Evolutionary conservation across 2,113 vertebrate genomes (phyloP).

Genomic region (Meleagris gallopavo): DNA sequence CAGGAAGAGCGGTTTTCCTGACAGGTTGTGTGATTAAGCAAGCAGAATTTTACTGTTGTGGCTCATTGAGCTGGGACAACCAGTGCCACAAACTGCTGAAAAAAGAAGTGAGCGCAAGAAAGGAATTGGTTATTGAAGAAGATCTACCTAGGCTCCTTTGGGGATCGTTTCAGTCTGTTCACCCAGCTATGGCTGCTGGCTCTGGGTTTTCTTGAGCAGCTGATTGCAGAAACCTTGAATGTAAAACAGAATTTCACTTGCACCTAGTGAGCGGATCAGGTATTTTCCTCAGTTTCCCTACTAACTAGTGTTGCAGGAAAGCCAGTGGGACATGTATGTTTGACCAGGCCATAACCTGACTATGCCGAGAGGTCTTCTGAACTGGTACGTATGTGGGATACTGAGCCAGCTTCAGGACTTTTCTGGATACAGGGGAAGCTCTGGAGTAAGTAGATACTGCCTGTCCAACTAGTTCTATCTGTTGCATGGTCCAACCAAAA

Average conservation of each 20-base stretch:
- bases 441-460: not conserved
- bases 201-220: not conserved
- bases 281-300: not conserved
- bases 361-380: not conserved
- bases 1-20: not conserved
- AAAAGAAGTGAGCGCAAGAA: fast-evolving
- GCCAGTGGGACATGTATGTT: not conserved
- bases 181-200: not conserved
- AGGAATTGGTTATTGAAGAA: not conserved
- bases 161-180: not conserved
- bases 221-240: not conserved
- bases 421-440: not conserved
- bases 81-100: fast-evolving
- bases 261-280: fast-evolving
- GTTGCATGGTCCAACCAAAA: not conserved
- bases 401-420: fast-evolving
- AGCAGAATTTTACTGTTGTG: not conserved
- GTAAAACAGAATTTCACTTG: not conserved
- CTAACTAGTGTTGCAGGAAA: not conserved
- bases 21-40: not conserved
- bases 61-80: not conserved
- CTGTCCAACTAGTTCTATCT: not conserved
- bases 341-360: not conserved
- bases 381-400: fast-evolving
- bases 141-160: not conserved